Base-by-base conservation (phyloP, 2,113 vertebrate genomes). In the Bothrops jararaca region DNA sequence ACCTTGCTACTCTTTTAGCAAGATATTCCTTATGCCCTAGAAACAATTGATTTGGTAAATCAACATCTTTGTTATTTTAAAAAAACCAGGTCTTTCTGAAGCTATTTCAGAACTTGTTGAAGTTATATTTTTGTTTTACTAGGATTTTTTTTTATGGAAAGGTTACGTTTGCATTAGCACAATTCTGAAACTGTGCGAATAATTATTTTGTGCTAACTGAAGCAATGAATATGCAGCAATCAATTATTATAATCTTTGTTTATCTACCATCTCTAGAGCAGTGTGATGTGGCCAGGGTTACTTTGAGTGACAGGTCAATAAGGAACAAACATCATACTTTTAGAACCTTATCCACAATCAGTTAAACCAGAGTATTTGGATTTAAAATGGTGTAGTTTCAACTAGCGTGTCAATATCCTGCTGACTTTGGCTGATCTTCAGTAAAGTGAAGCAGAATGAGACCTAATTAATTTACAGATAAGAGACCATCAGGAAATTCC, bases 31-130 rank as follows among this genome's bases (percentile, higher is more conserved):
- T 56, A 42, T 89, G 26, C 54, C 48, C 48, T 85, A 80, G 64
- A 95, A 39, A 93, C 4, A 92, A 93, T 23, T 94, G 54, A 91
- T 95, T 95, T 42, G 93, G 80, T 94, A 93, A 90, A 93, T 56
- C 45, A 96, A 1, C 26, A 88, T 89, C 89, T 91, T 23, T 6
- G 89, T 95, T 95, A 89, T 90, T 50, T 9, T 1, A 50, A 58
- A 95, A 34, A 91, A 85, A 1, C 3, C 50, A 64, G 42, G 91
- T 52, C 7, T 64, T 87, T 87, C n/a, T 93, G 74, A 94, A 89
- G 1, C 42, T 93, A 64, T 86, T 93, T 95, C 13, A 74, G n/a
- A 92, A 89, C 29, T 50, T 92, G 88, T 94, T 95, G 90, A 52
- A 69, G 64, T 80, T 90, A 86, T 93, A 92, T 96, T 92, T 26